Percentiles rank a stretch among this genome's conserved stretches.
These are phyloP conservation scores for Micrastur ruficollis DNA, from an alignment of 2,797 vertebrate genomes.

Conservation along the genomic window DNA sequence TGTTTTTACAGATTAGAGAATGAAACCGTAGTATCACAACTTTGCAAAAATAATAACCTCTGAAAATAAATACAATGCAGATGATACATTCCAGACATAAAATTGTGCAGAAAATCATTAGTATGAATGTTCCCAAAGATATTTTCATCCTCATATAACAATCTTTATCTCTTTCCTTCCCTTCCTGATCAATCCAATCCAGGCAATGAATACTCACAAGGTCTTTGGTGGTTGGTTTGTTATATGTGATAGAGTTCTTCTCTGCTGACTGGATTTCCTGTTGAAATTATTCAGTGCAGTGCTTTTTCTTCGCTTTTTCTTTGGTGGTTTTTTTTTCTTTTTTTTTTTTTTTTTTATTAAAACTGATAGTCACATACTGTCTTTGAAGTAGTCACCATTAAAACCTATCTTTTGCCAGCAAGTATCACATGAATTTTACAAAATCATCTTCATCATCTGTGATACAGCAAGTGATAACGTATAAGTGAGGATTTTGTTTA, in stretches of 20 bases:
- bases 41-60: conserved; percentile 6
- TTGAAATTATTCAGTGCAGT: not conserved
- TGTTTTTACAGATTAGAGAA: not conserved
- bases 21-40: not conserved
- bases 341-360: not conserved
- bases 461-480: not conserved
- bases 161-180: not conserved
- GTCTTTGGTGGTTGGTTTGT: not conserved
- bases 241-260: not conserved
- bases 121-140: not conserved
- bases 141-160: not conserved
- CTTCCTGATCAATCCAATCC: not conserved
- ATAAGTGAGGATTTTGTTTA: not conserved
- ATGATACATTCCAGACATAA: not conserved
- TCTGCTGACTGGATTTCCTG: not conserved
- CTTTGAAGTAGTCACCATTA: not conserved
- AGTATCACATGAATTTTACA: not conserved
- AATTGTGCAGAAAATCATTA: not conserved
- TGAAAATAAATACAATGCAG: not conserved
- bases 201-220: not conserved
- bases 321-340: no score
- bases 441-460: not conserved
- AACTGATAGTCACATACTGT: not conserved
- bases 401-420: not conserved
- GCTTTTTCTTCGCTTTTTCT: not conserved